Evolutionary conservation across 2,113 vertebrate genomes (phyloP), one percentile per base, ranked within the genome.

Genomic region (Neolamprologus fasciatus): DNA sequence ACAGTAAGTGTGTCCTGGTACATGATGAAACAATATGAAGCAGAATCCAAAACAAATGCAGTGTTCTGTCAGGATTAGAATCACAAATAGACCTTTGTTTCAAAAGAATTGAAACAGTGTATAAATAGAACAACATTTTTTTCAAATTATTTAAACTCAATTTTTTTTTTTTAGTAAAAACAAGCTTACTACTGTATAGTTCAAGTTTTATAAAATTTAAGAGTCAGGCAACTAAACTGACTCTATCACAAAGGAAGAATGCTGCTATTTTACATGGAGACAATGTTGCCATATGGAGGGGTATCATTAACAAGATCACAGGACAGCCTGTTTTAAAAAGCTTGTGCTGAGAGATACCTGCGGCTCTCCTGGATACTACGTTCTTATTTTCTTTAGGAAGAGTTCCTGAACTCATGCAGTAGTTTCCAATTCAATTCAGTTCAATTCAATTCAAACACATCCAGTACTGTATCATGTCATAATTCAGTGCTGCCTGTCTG

Each of bases 161-260:
- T 16, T 3, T 0, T 11, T 3, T 11, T 3, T 11, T 21, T 54
- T 21, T 4, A 26, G 14, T 61, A 31, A 31, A 61, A 61, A 61
- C 14, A 16, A 0, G 0, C 26, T 31, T 61, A 61, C 55, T 66
- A 66, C 31, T 40, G 0, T 68, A 68, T 68, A 5, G 7, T 40
- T 68, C 4, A 68, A 40, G 11, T 42, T 37, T 21, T 35, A 68
- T 68, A 68, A 8, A 13, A 21, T 68, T n/a, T 68, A n/a, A 37
- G 19, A 68, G 61, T 35, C 33, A n/a, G 33, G 17, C 19, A 21
- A 37, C 0, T 68, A 37, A 37, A 12, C 33, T 3, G 33, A 68
- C 57, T 61, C 57, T 33, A 31, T 33, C 5, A 7, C 16, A 63
- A 63, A 63, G 28, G 28, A 0, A 33, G 2, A 11, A 10, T 33